Evolutionary conservation across 2,797 vertebrate genomes (phyloP), one percentile per base, ranked within the genome.

Genomic region (Odontamblyopus rebecca): DNA sequence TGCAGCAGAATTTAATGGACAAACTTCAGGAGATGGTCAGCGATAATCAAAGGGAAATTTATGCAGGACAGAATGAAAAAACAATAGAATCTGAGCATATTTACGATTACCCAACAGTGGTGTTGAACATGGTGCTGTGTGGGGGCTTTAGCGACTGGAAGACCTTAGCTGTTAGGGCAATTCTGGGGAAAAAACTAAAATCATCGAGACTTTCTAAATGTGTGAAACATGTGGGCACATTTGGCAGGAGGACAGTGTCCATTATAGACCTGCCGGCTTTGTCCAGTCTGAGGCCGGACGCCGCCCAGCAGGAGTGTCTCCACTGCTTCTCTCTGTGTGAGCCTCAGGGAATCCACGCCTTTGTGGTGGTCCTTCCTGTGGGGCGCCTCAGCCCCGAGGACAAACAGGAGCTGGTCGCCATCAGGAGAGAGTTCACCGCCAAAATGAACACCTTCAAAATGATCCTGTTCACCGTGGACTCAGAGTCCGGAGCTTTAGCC

Each of bases 301-400:
- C 0, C 30, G 44, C 27, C 0, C 73, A 0, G 44, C 30, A 35
- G 0, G 71, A 87, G 29, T n/a, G 60, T 0, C 0, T 15, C 3
- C 30, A 2, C 11, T 64, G 65, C 27, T 4, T 85, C 9, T 60
- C 4, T 1, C 74, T 78, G n/a, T 79, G 51, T 69, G 74, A 72
- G 0, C 79, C 71, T 11, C 65, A 68, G 6, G 79, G 75, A 2
- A 13, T 82, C 76, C 76, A 87, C 0, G 76, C 69, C 50, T 84
- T 90, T 61, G 16, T 89, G 61, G 32, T 85, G 35, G 78, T 86
- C 61, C 29, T 80, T 35, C 79, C 80, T 56, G 11, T 77, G 4
- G 70, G 35, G 27, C 19, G 26, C 12, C 64, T 73, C 0, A 78
- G 64, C 53, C 67, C 84, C 19, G 79, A 85, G 72, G 80, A 86